A percentile compares a stretch with the other conserved stretches of the same genome.
Evolutionary conservation across 2,888 invertebrate genomes (phyloP).

Genomic region (Chaetogeoica ovagalla): DNA sequence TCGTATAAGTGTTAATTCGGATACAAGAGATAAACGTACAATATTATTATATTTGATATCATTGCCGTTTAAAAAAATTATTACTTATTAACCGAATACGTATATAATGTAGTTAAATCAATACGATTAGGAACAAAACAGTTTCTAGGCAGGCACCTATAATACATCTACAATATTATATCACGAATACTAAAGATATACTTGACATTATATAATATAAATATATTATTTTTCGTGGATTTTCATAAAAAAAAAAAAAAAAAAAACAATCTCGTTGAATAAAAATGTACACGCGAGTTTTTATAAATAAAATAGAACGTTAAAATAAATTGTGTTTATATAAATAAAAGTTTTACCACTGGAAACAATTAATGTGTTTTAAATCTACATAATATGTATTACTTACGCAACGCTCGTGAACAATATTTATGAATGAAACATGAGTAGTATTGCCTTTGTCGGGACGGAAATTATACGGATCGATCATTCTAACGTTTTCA

Average conservation of each 20-base stretch:
- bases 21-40: no score
- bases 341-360: neutral
- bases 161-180: no score
- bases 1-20: no score
- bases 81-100: no score
- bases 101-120: no score
- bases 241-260: neutral
- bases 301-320: neutral
- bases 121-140: no score
- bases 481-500: neutral
- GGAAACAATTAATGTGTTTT: neutral
- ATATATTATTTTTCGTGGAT: neutral
- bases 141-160: no score
- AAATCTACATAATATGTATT: neutral
- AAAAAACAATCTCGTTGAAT: neutral
- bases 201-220: no score
- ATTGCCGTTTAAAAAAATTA: no score
- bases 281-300: neutral
- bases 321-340: neutral
- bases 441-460: neutral
- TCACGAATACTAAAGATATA: no score
- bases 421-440: slow-evolving; percentile 15
- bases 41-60: no score
- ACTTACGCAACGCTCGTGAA: neutral
- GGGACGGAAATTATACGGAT: neutral